Conservation (phyloP, 2,113 vertebrate species). For the Sinocyclocheilus anophthalmus region DNA sequence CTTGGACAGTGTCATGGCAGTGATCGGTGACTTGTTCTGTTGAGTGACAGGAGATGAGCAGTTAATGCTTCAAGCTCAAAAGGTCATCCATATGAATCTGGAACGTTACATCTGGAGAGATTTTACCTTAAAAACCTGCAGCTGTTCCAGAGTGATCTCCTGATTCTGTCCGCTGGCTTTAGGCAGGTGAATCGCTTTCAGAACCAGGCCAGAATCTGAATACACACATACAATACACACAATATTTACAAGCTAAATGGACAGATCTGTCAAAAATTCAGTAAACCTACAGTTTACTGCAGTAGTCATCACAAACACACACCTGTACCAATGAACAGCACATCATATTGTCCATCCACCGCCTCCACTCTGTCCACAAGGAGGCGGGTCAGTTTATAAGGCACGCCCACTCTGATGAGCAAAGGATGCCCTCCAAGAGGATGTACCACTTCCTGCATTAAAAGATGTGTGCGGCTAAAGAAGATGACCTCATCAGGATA, state of each 20-base stretch:
- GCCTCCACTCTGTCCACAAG: conserved; percentile 81
- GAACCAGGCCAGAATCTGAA: conserved; percentile 75
- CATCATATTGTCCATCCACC: conserved; percentile 79
- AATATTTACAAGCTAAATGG: background rate
- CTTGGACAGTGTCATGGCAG: conserved; percentile 79
- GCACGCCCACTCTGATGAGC: conserved; percentile 77
- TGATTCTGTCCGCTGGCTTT: conserved; percentile 68
- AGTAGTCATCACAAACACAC: background rate
- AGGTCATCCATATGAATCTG: conserved; percentile 10
- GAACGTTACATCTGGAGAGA: background rate
- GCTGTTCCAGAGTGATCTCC: conserved; percentile 80
- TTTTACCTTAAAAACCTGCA: conserved; percentile 80
- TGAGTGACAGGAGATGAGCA: conserved; percentile 44
- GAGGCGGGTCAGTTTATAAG: conserved; percentile 79
- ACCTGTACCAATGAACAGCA: conserved; percentile 82
- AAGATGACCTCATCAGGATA: conserved; percentile 83
- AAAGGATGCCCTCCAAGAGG: conserved; percentile 76
- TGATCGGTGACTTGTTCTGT: conserved; percentile 80
- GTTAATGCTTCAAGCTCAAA: conserved; percentile 1
- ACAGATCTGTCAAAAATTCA: background rate
- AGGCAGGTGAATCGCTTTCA: conserved; percentile 77
- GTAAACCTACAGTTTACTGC: background rate
- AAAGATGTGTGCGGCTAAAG: conserved; percentile 81
- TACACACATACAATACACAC: background rate
- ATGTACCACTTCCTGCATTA: conserved; percentile 75